Evolutionary conservation across 2,113 vertebrate genomes (phyloP), one percentile per base, ranked within the genome.

Genomic region (Phalacrocorax aristotelis): DNA sequence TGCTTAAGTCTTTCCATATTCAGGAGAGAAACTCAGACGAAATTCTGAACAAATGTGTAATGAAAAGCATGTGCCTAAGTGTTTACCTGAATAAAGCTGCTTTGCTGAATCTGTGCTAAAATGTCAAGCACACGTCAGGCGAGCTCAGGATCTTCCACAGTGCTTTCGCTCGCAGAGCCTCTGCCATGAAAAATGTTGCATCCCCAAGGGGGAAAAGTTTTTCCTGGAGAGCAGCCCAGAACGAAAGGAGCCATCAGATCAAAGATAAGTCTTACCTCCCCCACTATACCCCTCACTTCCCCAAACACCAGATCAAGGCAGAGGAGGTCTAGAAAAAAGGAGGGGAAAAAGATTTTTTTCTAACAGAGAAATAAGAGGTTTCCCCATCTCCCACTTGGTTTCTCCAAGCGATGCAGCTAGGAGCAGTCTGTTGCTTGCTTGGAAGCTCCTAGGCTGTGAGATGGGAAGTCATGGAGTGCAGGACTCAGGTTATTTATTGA

Each of bases 1-100:
- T 48, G 64, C 83, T 86, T 86, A 83, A 92, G 72, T 70, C 93
- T 93, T 95, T 94, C 88, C 90, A 83, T 42, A 90, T 64, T 83
- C 88, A 94, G 75, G 60, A 86, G 83, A 88, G 55, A 85, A 92
- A 49, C 68, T 69, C 61, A 17, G 51, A 90, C 51, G 44, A 54
- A 95, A 83, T 86, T 81, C 80, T 90, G 71, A 90, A 64, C 48
- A 62, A 91, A 62, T 14, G 22, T 36, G 71, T 86, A 90, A 92
- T 22, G 58, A 94, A 92, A 83, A 86, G 85, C 83, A 81, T 40
- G 85, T 78, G 79, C 82, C 66, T 52, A 77, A 92, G n/a, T 62
- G 79, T 95, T 96, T 93, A 95, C 95, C 97, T 97, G 85, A 89
- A 83, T 51, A 71, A 92, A 95, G 55, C 83, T 46, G 42, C 62